Evolutionary conservation across 1,140 invertebrate species (phyloP).

Genomic region (Idris sp.): DNA sequence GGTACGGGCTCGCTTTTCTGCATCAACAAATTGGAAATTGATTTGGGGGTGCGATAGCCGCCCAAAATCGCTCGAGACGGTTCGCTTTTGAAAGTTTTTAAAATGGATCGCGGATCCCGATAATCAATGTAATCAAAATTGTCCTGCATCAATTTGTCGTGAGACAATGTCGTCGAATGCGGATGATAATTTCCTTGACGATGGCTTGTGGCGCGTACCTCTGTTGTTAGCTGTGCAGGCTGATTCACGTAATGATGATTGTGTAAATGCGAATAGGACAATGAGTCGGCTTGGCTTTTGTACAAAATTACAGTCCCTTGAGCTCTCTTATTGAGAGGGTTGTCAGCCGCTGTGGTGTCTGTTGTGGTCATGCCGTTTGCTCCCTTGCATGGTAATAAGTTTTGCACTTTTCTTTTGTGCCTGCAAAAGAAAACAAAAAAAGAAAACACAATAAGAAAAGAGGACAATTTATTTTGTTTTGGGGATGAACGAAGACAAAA

Average conservation of each 20-base stretch:
- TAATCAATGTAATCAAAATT: slow-evolving; percentile 77
- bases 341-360: slow-evolving; percentile 71
- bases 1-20: no score
- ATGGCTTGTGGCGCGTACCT: slow-evolving; percentile 76
- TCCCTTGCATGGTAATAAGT: slow-evolving; percentile 84
- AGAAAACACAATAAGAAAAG: no score
- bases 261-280: slow-evolving; percentile 74
- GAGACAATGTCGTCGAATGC: slow-evolving; percentile 44
- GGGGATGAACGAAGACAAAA: no score
- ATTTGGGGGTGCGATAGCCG: slow-evolving; percentile 71
- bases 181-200: slow-evolving; percentile 47
- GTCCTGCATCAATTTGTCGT: slow-evolving; percentile 33
- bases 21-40: no score
- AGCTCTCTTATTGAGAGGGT: slow-evolving; percentile 67
- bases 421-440: no score
- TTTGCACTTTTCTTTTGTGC: slow-evolving; percentile 86
- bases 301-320: slow-evolving; percentile 80
- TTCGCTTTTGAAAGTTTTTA: slow-evolving; percentile 70
- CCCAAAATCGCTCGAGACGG: slow-evolving; percentile 73
- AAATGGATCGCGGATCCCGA: slow-evolving; percentile 73
- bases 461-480: no score
- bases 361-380: slow-evolving; percentile 79
- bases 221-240: slow-evolving; percentile 79
- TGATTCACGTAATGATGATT: slow-evolving; percentile 72
- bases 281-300: slow-evolving; percentile 81